phyloP scores from a whole-genome alignment of 2,888 invertebrate genomes.

The Acronicta alni region DNA sequence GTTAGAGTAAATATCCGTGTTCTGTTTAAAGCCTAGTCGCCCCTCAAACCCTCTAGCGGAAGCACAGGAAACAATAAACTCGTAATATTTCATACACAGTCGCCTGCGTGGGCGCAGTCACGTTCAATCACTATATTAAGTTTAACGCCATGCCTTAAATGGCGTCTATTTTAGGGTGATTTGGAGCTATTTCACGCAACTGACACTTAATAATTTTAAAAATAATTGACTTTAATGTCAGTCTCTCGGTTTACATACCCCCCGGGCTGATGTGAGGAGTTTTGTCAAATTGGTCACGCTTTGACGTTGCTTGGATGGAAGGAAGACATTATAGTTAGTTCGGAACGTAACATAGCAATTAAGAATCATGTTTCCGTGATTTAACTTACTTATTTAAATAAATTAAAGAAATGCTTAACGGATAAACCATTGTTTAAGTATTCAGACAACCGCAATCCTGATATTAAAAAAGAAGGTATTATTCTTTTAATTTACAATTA shows the following conservation, averaged over 20 bases:
- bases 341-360: conserved; percentile 25
- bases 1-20: conserved; percentile 14
- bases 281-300: conserved; percentile 34
- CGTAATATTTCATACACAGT: conserved; percentile 67
- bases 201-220: conserved; percentile 65
- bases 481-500: too few species aligned
- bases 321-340: conserved; percentile 43
- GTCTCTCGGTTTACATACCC: conserved; percentile 31
- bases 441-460: too few species aligned
- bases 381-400: conserved; percentile 16
- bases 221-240: conserved; percentile 66
- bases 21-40: conserved; percentile 49
- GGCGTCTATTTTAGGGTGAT: conserved; percentile 52
- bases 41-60: conserved; percentile 62
- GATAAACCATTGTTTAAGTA: too few species aligned
- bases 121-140: conserved; percentile 64
- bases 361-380: conserved; percentile 8
- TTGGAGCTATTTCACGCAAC: conserved; percentile 53
- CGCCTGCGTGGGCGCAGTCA: conserved; percentile 61
- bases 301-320: conserved; percentile 28
- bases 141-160: conserved; percentile 55
- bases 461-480: too few species aligned
- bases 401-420: neutral
- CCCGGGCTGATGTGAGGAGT: conserved; percentile 26
- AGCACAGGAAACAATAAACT: conserved; percentile 74